Evolutionary conservation across 2,888 invertebrate genomes (phyloP), one percentile per base, ranked within the genome.

Genomic region (Pemphredon lugubris): DNA sequence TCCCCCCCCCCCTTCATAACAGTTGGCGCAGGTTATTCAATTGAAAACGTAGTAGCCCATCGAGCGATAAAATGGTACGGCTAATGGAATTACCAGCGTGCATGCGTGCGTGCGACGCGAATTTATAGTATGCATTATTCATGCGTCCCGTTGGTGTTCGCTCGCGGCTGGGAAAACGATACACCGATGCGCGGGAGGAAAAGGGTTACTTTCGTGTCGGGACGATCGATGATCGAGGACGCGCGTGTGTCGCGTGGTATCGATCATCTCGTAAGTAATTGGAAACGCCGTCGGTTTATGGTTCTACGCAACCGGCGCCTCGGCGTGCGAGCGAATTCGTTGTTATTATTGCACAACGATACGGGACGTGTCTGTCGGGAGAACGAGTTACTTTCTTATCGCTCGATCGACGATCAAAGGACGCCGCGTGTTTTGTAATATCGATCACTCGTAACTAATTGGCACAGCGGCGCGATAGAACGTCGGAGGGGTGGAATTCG

Each of bases 61-160:
- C 68, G 69, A 59, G 53, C 78, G 68, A 47, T 67, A 73, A 81
- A 80, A 76, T 57, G 78, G 72, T 51, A 51, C 69, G 47, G 63
- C 71, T 81, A 78, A 81, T 78, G 78, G 79, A 80, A 80, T 80
- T 78, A 73, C 71, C 69, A 69, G 45, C 59, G 45, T 66, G 73
- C 75, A 64, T 68, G 78, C 78, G 70, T 72, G 81, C 81, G 69
- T 78, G 78, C 81, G 69, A 75, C 71, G 73, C 73, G 65, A 80
- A 78, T 80, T 78, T 67, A 64, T 76, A 67, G 69, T 61, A 72
- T 80, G 78, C 73, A 81, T 80, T 81, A 81, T 80, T 80, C 80
- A 80, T 73, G 72, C 69, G 69, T 73, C 50, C 68, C 51, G 51
- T 40, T 60, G 61, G 57, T 59, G n/a, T n/a, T n/a, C 60, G 45